Conservation (phyloP, 1,140 invertebrate species). For the Glomeris maerens region DNA sequence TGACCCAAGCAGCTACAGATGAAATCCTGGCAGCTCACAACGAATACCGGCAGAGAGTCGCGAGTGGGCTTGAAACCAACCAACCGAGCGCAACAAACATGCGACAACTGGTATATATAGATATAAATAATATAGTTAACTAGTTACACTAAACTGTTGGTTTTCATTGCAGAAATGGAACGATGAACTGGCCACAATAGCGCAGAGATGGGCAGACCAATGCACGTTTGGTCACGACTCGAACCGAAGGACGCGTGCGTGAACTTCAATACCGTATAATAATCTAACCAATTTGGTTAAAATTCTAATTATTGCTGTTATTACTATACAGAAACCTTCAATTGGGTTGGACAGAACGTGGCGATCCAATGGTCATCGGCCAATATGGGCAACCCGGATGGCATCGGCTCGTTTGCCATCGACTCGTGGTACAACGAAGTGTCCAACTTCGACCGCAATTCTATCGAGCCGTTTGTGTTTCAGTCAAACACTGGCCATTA, state of each 20-base stretch:
- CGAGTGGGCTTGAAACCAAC: constrained; percentile 47
- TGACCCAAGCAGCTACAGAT: neutral
- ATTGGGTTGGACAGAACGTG: constrained; percentile 3
- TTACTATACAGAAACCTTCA: neutral
- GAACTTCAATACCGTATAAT: neutral
- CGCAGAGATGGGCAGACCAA: constrained; percentile 32
- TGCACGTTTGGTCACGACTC: constrained; percentile 29
- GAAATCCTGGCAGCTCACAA: constrained; percentile 49
- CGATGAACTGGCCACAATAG: constrained; percentile 26
- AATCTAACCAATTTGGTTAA: neutral
- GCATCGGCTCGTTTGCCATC: constrained; percentile 28
- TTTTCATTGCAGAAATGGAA: constrained; percentile 25
- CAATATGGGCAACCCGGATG: neutral
- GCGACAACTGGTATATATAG: constrained; percentile 18
- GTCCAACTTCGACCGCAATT: constrained; percentile 47
- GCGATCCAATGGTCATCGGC: neutral
- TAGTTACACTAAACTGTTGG: neutral
- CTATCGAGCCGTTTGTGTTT: constrained; percentile 32
- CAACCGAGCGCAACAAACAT: constrained; percentile 20
- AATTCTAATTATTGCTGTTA: neutral
- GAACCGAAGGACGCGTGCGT: constrained; percentile 28
- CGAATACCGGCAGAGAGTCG: constrained; percentile 56
- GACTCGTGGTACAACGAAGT: constrained; percentile 68
- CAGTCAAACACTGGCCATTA: constrained; percentile 58
- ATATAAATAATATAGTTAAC: neutral